Conservation (phyloP, 2,888 invertebrate genomes). For the Heteromurus nitidus region DNA sequence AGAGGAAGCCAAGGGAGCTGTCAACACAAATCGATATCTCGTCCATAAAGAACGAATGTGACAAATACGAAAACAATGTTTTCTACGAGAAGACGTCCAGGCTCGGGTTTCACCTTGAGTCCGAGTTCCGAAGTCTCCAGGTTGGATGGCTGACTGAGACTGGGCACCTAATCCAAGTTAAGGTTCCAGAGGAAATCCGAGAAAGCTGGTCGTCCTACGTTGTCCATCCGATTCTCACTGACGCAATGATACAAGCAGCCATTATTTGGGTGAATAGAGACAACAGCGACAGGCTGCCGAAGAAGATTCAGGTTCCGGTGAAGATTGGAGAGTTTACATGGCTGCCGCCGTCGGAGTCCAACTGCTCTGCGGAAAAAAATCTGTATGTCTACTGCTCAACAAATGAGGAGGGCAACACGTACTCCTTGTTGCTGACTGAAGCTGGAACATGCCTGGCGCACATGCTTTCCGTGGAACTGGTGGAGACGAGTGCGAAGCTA, state of each 20-base stretch:
- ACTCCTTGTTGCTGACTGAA: slow-evolving; percentile 19
- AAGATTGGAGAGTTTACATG: background rate
- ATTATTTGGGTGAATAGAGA: too few species aligned
- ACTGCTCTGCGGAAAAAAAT: too few species aligned
- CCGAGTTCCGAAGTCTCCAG: slow-evolving; percentile 38
- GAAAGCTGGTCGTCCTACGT: background rate
- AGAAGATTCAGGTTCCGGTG: background rate
- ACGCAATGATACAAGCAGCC: slow-evolving; percentile 13
- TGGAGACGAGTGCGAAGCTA: slow-evolving; percentile 29
- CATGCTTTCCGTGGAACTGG: slow-evolving; percentile 28
- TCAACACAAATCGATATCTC: background rate
- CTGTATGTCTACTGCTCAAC: too few species aligned
- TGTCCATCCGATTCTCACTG: background rate
- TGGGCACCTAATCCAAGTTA: background rate
- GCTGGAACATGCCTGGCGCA: background rate
- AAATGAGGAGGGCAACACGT: too few species aligned
- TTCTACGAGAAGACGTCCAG: background rate
- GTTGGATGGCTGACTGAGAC: background rate
- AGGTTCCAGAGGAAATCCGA: background rate
- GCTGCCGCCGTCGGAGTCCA: too few species aligned
- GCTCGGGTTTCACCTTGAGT: slow-evolving; percentile 28
- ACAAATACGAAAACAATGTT: background rate
- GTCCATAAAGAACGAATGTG: too few species aligned
- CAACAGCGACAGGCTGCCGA: too few species aligned
- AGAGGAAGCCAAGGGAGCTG: background rate